Conservation (phyloP, 2,113 vertebrate genomes). For the Silurus meridionalis region DNA sequence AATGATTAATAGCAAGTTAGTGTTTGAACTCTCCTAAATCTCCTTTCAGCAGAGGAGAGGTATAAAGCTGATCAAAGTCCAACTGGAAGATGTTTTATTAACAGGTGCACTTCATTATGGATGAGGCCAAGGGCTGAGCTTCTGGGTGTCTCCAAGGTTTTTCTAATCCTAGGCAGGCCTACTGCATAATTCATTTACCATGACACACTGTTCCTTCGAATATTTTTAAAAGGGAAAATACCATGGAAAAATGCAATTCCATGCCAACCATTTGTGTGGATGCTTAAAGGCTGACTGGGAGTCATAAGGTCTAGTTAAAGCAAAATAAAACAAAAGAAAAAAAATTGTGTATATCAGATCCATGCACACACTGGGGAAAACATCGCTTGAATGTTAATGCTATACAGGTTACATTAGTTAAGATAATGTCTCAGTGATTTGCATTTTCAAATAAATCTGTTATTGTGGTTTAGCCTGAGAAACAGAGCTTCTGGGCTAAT, state of each 20-base stretch:
- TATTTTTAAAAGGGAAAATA: background rate
- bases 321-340: background rate
- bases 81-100: constrained; percentile 73
- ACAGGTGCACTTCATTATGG: constrained; percentile 64
- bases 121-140: constrained; percentile 62
- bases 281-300: background rate
- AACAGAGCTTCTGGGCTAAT: constrained; percentile 11
- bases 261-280: background rate
- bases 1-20: constrained; percentile 37
- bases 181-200: constrained; percentile 68
- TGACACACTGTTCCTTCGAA: constrained; percentile 59
- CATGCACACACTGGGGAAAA: background rate
- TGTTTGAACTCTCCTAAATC: constrained; percentile 9
- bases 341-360: background rate
- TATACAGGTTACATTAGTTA: constrained; percentile 8
- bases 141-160: constrained; percentile 57
- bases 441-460: constrained; percentile 14
- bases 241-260: constrained; percentile 12
- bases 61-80: constrained; percentile 64
- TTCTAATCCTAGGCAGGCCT: constrained; percentile 55
- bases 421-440: background rate
- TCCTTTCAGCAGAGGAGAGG: constrained; percentile 36
- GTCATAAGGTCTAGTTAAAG: constrained; percentile 6
- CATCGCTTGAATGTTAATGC: background rate
- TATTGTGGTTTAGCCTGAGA: background rate